Evolutionary conservation across 2,113 vertebrate species (phyloP).

Genomic region (Hippocampus abdominalis): DNA sequence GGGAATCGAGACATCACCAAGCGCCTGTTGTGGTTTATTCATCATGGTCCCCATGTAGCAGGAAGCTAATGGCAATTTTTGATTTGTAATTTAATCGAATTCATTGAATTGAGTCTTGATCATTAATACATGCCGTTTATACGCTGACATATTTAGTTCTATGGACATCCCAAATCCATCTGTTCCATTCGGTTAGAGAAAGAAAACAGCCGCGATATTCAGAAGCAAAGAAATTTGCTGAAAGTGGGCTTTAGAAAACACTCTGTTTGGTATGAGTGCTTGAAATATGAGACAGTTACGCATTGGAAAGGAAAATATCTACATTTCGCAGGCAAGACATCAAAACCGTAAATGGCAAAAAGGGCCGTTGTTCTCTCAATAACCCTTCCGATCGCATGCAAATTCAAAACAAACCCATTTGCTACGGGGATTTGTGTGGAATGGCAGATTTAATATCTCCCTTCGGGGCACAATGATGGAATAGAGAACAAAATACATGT

Average conservation of each 20-base stretch:
- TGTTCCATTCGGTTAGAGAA: too few relatives aligned
- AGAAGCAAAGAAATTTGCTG: conserved; percentile 43
- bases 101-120: too few relatives aligned
- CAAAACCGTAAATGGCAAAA: conserved; percentile 42
- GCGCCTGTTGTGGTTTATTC: neutral
- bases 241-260: conserved; percentile 43
- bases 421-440: conserved; percentile 42
- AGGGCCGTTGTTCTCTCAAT: conserved; percentile 45
- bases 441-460: conserved; percentile 40
- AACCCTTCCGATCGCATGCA: conserved; percentile 64
- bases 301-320: conserved; percentile 42
- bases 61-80: neutral
- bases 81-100: too few relatives aligned
- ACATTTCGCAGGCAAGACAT: conserved; percentile 41
- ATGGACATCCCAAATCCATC: too few relatives aligned
- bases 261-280: conserved; percentile 18
- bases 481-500: neutral
- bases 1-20: neutral
- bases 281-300: conserved; percentile 41
- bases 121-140: too few relatives aligned
- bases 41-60: neutral
- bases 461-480: conserved; percentile 36
- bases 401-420: conserved; percentile 71
- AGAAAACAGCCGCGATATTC: conserved; percentile 29
- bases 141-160: too few relatives aligned